phyloP scores from a whole-genome alignment of 2,888 invertebrate species.

The Orgyia antiqua region DNA sequence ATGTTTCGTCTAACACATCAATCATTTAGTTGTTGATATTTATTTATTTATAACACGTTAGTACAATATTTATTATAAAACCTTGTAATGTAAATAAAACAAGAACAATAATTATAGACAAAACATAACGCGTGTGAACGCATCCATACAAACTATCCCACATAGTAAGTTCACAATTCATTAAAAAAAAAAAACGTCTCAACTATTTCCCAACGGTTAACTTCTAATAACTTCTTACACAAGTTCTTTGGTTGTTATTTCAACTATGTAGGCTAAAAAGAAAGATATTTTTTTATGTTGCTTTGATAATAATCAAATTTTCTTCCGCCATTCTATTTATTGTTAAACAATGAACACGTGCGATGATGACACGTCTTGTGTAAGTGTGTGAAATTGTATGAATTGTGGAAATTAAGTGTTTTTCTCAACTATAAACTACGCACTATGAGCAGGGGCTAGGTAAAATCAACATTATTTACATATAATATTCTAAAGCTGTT shows the following conservation, averaged over 20 bases:
- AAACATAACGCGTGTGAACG: conserved; percentile 8
- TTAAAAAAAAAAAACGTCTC: conserved; percentile 7
- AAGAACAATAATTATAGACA: too few species aligned
- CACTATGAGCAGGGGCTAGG: too few species aligned
- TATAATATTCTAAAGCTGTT: too few species aligned
- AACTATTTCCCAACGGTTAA: conserved; percentile 13
- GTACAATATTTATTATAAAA: too few species aligned
- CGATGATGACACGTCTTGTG: conserved; percentile 6
- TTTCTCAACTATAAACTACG: too few species aligned
- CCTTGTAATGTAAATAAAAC: too few species aligned
- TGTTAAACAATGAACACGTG: conserved; percentile 18
- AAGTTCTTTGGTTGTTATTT: conserved; percentile 13
- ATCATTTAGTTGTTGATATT: too few species aligned
- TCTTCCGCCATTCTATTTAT: conserved; percentile 28
- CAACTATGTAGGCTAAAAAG: conserved; percentile 13
- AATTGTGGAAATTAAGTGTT: too few species aligned
- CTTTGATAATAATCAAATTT: conserved; percentile 15
- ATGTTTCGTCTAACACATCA: too few species aligned
- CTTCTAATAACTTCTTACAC: conserved; percentile 16
- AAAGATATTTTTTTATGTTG: conserved; percentile 12
- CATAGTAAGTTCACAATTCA: conserved; percentile 7
- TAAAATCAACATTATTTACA: too few species aligned
- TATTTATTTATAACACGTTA: too few species aligned
- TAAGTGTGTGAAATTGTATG: background rate
- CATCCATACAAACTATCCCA: background rate